Evolutionary conservation across 2,888 invertebrate genomes (phyloP).

Genomic region (Calliopum simillimum): DNA sequence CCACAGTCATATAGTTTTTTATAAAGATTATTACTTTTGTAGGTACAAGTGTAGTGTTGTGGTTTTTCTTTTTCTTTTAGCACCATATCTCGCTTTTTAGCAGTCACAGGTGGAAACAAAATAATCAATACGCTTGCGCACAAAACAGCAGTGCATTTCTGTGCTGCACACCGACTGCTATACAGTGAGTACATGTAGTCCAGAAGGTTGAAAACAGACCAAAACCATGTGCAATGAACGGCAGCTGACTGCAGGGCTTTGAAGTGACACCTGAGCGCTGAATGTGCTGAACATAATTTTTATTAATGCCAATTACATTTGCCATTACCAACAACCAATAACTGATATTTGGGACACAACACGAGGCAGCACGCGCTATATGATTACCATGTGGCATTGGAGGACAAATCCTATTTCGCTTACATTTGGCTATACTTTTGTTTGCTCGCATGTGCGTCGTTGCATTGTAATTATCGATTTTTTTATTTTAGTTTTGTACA

Average conservation of each 20-base stretch:
- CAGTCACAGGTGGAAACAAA: slow-evolving; percentile 34
- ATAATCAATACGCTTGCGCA: slow-evolving; percentile 21
- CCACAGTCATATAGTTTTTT: slow-evolving; percentile 16
- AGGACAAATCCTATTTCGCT: background rate
- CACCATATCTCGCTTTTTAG: background rate
- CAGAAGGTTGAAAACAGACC: too few species aligned
- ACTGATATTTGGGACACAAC: slow-evolving; percentile 24
- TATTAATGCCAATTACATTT: slow-evolving; percentile 28
- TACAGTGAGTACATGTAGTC: too few species aligned
- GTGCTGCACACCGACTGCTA: background rate
- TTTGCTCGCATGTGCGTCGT: too few species aligned
- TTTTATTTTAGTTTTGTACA: too few species aligned
- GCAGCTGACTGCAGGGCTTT: slow-evolving; percentile 27
- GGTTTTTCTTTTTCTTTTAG: too few species aligned
- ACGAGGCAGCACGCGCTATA: slow-evolving; percentile 23
- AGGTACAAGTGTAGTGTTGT: too few species aligned
- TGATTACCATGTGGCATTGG: slow-evolving; percentile 4
- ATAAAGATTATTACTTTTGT: slow-evolving; percentile 15
- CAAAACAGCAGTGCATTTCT: too few species aligned
- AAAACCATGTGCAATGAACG: background rate
- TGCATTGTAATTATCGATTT: too few species aligned
- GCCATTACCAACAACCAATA: slow-evolving; percentile 32
- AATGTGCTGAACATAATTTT: slow-evolving; percentile 26
- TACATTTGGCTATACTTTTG: too few species aligned
- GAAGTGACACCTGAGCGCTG: slow-evolving; percentile 33